Base-by-base conservation (phyloP, 2,888 invertebrate genomes). In the Zele albiditarsus region DNA sequence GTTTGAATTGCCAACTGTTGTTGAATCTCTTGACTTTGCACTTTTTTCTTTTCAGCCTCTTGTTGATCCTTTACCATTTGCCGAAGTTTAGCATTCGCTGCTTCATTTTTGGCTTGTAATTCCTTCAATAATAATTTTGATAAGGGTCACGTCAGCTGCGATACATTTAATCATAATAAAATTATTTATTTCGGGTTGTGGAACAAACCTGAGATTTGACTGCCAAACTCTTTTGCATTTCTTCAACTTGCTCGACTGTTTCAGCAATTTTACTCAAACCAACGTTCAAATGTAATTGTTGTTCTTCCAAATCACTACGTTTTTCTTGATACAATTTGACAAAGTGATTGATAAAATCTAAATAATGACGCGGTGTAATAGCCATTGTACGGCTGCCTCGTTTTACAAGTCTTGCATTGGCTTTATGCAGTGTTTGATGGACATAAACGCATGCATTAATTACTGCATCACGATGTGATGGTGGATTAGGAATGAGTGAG, bases 51-150 rank as follows among this genome's bases (percentile, higher is more conserved):
- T 89, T 99, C 99, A 1, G 99, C 99, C 89, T 99, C 98, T 86
- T 99, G 98, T 89, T 99, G 98, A 90, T 99, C 98, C 91, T 98
- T 98, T 66, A 99, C 96, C 99, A 99, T 99, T 90, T 99, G 98
- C 81, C 97, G 95, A 68, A 99, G 92, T 90, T 99, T 99, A n/a
- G 97, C 96, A 89, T 99, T 99, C 70, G 99, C 99, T 2, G 98
- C 98, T 88, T 98, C 97, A 88, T 99, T 99, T 91, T 99, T 99
- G 58, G 97, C 96, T 92, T 98, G 97, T 27, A 97, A 90, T 90
- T 96, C 96, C 92, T 94, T 77, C 42, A 63, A 74, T 14, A 65
- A 14, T 20, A 31, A 31, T 33, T 16, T 31, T 28, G 20, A 46
- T 10, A 28, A 38, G 46, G 25, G 12, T 0, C 27, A 14, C n/a